Conservation (phyloP, 1,140 invertebrate species). For the Papilio xuthus region DNA sequence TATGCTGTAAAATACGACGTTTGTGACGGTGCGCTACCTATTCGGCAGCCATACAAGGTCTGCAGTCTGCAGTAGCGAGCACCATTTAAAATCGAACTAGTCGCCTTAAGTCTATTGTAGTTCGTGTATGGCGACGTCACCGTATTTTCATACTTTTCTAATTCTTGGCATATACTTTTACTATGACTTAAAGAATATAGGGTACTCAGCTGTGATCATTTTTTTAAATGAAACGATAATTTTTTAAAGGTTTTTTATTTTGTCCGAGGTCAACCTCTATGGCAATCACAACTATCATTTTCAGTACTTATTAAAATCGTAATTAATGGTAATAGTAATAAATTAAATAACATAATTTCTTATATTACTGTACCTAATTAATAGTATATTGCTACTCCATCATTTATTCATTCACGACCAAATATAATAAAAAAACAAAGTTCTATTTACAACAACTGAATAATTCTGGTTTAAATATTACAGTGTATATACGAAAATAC, state of each 20-base stretch:
- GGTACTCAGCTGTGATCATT: neutral
- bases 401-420: constrained; percentile 25
- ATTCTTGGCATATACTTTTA: no score
- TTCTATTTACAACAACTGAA: constrained; percentile 32
- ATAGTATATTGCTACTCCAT: constrained; percentile 24
- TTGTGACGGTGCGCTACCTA: neutral
- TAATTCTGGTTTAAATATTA: constrained; percentile 21
- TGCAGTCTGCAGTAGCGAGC: neutral
- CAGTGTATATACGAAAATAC: constrained; percentile 22
- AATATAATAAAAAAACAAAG: constrained; percentile 21
- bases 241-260: constrained; percentile 58
- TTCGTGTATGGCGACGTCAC: no score
- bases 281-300: constrained; percentile 68
- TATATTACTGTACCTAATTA: constrained; percentile 35
- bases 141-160: no score
- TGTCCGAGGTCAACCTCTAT: constrained; percentile 70
- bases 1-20: neutral
- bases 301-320: constrained; percentile 50
- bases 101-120: no score
- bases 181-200: neutral
- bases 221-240: constrained; percentile 38
- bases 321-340: constrained; percentile 50
- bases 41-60: neutral
- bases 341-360: constrained; percentile 66
- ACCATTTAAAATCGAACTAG: neutral